Evolutionary conservation across 2,113 vertebrate genomes (phyloP).

Genomic region (Gopherus evgoodei): DNA sequence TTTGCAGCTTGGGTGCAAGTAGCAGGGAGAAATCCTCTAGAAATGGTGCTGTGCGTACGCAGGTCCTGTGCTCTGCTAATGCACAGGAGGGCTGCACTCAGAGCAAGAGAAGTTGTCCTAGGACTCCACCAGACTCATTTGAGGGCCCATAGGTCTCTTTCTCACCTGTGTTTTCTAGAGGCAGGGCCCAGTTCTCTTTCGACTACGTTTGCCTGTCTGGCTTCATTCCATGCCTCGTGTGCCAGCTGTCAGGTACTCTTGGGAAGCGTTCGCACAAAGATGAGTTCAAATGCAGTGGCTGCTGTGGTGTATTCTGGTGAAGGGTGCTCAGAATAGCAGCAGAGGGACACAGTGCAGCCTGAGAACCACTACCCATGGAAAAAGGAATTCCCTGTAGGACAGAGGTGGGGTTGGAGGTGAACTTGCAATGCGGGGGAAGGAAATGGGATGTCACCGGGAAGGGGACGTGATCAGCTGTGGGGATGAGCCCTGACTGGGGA

Average conservation of each 20-base stretch:
- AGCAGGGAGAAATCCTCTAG: fast-evolving
- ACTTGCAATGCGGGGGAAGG: background rate
- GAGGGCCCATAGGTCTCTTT: background rate
- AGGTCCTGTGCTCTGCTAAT: fast-evolving
- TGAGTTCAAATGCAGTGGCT: background rate
- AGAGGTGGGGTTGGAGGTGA: background rate
- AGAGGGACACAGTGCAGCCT: background rate
- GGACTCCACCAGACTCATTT: background rate
- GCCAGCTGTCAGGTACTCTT: background rate
- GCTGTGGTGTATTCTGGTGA: background rate
- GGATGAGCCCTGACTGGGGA: background rate
- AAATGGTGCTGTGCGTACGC: background rate
- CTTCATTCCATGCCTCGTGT: background rate
- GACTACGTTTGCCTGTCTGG: background rate
- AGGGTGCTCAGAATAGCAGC: background rate
- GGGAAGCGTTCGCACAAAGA: background rate
- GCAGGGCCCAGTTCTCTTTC: background rate
- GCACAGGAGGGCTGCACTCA: background rate
- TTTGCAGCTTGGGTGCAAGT: background rate
- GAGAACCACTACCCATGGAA: fast-evolving
- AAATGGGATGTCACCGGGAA: background rate
- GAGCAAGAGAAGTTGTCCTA: background rate
- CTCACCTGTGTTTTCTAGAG: background rate
- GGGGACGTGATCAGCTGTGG: background rate
- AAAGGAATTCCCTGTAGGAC: background rate